These are phyloP conservation scores for Phycodurus eques DNA, from an alignment of 2,113 vertebrate species.

Conservation along the genomic window DNA sequence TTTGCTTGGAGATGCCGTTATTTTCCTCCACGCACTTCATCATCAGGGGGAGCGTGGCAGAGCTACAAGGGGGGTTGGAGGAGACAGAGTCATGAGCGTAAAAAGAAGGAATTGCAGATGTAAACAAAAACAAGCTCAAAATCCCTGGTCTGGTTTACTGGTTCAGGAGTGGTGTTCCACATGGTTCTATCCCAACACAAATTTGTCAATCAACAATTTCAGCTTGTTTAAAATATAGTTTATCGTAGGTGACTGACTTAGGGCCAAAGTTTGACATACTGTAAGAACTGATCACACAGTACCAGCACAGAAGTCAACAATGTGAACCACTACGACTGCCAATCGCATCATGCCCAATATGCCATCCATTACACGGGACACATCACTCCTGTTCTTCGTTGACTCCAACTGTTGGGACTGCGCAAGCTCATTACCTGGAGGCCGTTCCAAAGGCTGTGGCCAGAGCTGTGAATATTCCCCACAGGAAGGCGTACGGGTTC, in stretches of 20 bases:
- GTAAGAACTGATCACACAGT: neutral
- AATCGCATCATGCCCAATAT: neutral
- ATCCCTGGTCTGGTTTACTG: neutral
- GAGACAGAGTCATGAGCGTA: neutral
- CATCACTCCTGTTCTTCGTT: neutral
- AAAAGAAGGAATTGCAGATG: neutral
- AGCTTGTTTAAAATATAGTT: too few species aligned
- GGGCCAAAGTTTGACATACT: too few species aligned
- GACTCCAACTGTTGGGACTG: neutral
- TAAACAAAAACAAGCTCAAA: neutral
- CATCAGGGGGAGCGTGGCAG: constrained; percentile 86
- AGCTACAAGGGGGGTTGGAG: constrained; percentile 59
- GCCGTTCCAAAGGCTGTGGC: constrained; percentile 88
- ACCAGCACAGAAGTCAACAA: too few species aligned
- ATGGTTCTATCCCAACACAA: neutral
- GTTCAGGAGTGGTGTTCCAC: neutral
- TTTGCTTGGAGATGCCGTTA: constrained; percentile 83
- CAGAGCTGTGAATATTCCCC: constrained; percentile 81
- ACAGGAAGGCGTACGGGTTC: constrained; percentile 87
- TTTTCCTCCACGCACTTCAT: constrained; percentile 90
- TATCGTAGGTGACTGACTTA: too few species aligned
- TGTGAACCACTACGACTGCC: neutral
- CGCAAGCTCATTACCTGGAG: constrained; percentile 76
- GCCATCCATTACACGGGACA: too few species aligned
- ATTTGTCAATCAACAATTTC: too few species aligned